Conservation (phyloP, 2,888 invertebrate species). For the Drosophila birchii region DNA sequence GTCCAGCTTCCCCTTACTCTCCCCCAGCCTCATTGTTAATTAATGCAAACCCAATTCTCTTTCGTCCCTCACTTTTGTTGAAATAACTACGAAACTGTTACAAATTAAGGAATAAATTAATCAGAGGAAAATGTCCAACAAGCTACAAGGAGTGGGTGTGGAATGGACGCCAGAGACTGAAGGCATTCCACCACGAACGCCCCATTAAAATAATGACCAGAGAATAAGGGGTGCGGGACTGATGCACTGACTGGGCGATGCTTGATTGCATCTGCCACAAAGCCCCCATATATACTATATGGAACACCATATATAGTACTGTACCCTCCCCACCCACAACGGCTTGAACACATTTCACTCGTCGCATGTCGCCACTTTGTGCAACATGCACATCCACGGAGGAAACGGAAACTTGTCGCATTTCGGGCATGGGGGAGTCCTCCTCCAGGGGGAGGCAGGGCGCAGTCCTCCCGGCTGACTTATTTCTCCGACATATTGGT, state of each 20-base stretch:
- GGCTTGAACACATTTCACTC: constrained; percentile 35
- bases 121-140: constrained; percentile 22
- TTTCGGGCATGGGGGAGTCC: constrained; percentile 3
- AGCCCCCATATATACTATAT: constrained; percentile 6
- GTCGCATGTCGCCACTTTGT: constrained; percentile 48
- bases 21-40: too few species aligned
- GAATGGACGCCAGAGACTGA: constrained; percentile 10
- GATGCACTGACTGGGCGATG: constrained; percentile 32
- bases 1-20: not conserved
- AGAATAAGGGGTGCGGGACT: constrained; percentile 4
- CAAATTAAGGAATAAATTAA: constrained; percentile 62
- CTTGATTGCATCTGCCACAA: constrained; percentile 46
- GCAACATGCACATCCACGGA: constrained; percentile 46
- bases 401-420: constrained; percentile 59
- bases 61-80: constrained; percentile 20
- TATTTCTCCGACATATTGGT: constrained; percentile 50
- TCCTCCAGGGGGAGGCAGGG: not conserved
- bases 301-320: not conserved
- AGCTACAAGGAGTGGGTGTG: not conserved
- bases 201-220: constrained; percentile 42
- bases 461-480: constrained; percentile 34
- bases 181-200: constrained; percentile 31
- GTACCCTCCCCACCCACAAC: not conserved
- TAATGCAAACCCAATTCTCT: not conserved
- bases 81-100: constrained; percentile 41